A percentile compares a stretch with the other conserved stretches of the same genome.
phyloP scores from a whole-genome alignment of 2,797 vertebrate genomes.

The Mus caroli region DNA sequence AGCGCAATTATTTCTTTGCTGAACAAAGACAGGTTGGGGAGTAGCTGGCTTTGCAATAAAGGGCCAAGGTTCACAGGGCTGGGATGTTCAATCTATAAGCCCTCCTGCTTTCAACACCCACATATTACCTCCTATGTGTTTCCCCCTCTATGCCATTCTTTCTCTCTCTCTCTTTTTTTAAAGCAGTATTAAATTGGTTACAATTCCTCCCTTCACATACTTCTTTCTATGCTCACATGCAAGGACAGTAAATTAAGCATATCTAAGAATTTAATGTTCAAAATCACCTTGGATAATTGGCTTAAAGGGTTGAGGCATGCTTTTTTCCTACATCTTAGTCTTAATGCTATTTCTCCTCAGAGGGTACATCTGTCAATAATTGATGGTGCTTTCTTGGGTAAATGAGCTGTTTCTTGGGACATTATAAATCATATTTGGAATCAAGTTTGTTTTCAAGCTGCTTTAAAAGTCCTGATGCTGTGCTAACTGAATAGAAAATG shows the following conservation, averaged over 20 bases:
- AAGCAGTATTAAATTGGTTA: conserved; percentile 70
- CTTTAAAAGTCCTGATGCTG: conserved; percentile 76
- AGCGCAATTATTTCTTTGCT: conserved; percentile 70
- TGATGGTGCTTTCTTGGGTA: conserved; percentile 82
- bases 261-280: conserved; percentile 84
- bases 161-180: conserved; percentile 48
- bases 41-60: conserved; percentile 38
- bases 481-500: conserved; percentile 79
- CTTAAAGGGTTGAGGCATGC: conserved; percentile 81
- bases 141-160: background rate
- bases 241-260: conserved; percentile 85
- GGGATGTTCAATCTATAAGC: conserved; percentile 12
- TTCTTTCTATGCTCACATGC: conserved; percentile 81
- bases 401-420: conserved; percentile 80
- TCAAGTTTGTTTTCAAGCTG: conserved; percentile 73
- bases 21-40: conserved; percentile 75
- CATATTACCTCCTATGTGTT: conserved; percentile 1
- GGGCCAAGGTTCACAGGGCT: background rate
- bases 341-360: conserved; percentile 78
- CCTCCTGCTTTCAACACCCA: background rate
- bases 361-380: conserved; percentile 81
- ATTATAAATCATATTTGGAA: conserved; percentile 80
- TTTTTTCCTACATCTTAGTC: conserved; percentile 76
- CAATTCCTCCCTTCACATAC: conserved; percentile 49
- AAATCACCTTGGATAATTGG: conserved; percentile 85